These are phyloP conservation scores for Diploptera punctata DNA, from an alignment of 2,888 invertebrate species.

Conservation along the genomic window DNA sequence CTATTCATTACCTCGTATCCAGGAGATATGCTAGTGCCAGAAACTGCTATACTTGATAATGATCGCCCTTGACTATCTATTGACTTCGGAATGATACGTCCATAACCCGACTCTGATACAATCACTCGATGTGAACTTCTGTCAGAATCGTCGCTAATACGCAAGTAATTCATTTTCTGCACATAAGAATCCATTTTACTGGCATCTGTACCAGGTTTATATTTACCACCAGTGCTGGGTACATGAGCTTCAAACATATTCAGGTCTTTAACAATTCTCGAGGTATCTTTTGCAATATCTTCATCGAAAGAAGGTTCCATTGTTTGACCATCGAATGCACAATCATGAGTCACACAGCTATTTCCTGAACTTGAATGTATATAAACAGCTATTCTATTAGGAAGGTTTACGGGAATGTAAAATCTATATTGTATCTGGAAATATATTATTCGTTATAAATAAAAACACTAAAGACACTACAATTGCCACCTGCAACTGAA, in stretches of 20 bases:
- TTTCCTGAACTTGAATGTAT: no score
- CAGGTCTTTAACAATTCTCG: conserved; percentile 34
- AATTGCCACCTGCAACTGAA: background rate
- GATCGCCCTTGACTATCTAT: conserved; percentile 46
- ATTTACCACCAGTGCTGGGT: conserved; percentile 10
- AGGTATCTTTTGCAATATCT: conserved; percentile 35
- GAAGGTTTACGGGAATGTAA: background rate
- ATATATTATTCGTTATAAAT: background rate
- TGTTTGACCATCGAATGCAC: conserved; percentile 30
- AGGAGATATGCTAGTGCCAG: conserved; percentile 31
- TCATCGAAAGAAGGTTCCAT: conserved; percentile 38
- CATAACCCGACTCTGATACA: conserved; percentile 52
- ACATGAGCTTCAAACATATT: conserved; percentile 31
- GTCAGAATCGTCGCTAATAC: conserved; percentile 40
- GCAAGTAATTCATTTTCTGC: conserved; percentile 44
- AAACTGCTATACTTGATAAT: conserved; percentile 43
- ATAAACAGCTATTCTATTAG: no score
- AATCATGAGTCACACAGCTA: conserved; percentile 28
- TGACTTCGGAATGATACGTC: conserved; percentile 53
- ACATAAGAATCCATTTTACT: conserved; percentile 45
- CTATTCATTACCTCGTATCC: conserved; percentile 35
- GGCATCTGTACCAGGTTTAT: background rate
- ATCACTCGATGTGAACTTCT: conserved; percentile 34
- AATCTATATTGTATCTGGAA: background rate
- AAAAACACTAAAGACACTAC: background rate